Base-by-base conservation (phyloP, 1,140 invertebrate genomes). In the Brachionus rubens region DNA sequence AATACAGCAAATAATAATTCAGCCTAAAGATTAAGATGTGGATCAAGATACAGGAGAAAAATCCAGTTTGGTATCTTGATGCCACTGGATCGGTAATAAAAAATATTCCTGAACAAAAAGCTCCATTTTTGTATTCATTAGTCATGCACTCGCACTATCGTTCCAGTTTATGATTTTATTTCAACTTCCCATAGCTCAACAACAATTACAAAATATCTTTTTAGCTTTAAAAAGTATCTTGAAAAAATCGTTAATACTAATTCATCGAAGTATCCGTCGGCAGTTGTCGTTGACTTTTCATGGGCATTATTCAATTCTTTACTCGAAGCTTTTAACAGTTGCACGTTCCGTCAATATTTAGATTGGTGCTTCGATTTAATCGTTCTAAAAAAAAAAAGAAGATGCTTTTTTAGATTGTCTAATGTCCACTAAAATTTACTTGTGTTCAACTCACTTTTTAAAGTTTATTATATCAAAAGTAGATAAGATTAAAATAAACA, bases 391-490 rank as follows among this genome's bases (percentile, higher is more conserved):
- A 59, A 59, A 59, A 30, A 56, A 24, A 56, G 7, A 30, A 14
- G 43, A 46, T 3, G 4, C 5, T 46, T 46, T 46, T 7, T 59
- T 33, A 19, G 36, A 59, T 59, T n/a, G 21, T 59, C 10, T 16
- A 10, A 33, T 59, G n/a, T 3, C 3, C 33, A 59, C 54, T n/a
- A 59, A 16, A 16, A 40, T 59, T 36, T 59, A 59, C 24, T 59
- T 59, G n/a, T 59, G 54, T 59, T 59, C 54, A 59, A 59, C 54
- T 36, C 54, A 59, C n/a, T 59, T 59, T 59, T 36, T 59, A n/a
- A 59, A 59, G 33, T 14, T 59, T 14, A 36, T 59, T 19, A 36
- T 36, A 14, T 59, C 54, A 59, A 59, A 59, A 40, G 30, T n/a
- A n/a, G 7, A 33, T n/a, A 59, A 59, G 30, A 5, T 59, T n/a